Evolutionary conservation across 2,113 vertebrate species (phyloP).

Genomic region (Lepisosteus osseus): DNA sequence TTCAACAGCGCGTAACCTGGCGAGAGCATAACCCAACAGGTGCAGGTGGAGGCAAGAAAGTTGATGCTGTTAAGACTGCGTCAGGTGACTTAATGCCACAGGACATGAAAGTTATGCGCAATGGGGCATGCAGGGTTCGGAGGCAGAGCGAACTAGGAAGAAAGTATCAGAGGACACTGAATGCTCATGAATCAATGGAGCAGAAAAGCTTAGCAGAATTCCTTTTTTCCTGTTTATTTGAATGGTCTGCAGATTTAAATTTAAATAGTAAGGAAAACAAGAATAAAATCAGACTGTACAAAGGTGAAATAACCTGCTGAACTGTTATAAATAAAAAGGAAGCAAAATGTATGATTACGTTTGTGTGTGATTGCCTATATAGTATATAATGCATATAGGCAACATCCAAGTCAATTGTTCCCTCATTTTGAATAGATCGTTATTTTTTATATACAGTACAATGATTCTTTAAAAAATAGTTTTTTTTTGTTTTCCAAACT

Average conservation of each 20-base stretch:
- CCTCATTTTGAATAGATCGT: too few species aligned
- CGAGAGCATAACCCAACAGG: background rate
- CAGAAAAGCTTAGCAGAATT: background rate
- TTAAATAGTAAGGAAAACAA: background rate
- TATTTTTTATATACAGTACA: too few species aligned
- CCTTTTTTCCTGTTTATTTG: background rate
- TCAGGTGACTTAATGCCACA: slow-evolving; percentile 11
- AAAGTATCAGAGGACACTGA: background rate
- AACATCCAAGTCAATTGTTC: too few species aligned
- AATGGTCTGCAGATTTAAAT: background rate
- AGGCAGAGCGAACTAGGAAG: background rate
- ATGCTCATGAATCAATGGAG: background rate
- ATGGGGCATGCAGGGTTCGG: slow-evolving; percentile 7
- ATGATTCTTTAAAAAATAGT: too few species aligned
- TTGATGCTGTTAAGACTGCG: slow-evolving; percentile 5
- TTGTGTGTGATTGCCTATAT: too few species aligned
- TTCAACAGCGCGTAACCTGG: slow-evolving; percentile 1
- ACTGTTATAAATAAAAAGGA: too few species aligned
- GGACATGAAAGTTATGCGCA: background rate
- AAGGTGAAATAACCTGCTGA: background rate
- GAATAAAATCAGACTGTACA: background rate
- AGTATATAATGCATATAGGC: too few species aligned
- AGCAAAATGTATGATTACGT: too few species aligned
- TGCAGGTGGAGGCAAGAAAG: background rate
- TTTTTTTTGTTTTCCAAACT: too few species aligned